A percentile compares a stretch with the other conserved stretches of the same genome.
phyloP scores from a whole-genome alignment of 1,140 invertebrate genomes.

The Drosophila trapezifrons region DNA sequence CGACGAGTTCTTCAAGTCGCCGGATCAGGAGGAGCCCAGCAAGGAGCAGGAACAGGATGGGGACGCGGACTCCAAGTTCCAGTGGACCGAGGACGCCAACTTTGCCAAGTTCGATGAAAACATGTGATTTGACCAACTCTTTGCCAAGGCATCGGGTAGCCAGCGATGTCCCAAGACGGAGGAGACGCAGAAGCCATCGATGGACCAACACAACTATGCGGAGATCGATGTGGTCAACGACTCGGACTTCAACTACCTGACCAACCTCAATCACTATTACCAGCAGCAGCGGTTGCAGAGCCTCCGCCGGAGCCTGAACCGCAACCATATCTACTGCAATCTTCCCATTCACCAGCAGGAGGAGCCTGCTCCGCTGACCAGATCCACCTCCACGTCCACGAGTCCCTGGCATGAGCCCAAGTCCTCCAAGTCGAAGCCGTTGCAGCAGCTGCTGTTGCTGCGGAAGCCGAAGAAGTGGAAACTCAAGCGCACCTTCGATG shows the following conservation, averaged over 20 bases:
- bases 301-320: slow-evolving; percentile 32
- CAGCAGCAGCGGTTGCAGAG: slow-evolving; percentile 63
- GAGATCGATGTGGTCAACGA: slow-evolving; percentile 81
- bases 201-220: slow-evolving; percentile 70
- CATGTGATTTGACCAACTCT: slow-evolving; percentile 84
- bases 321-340: slow-evolving; percentile 47
- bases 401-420: slow-evolving; percentile 64
- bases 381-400: slow-evolving; percentile 59
- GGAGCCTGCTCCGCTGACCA: slow-evolving; percentile 12
- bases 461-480: slow-evolving; percentile 65
- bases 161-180: slow-evolving; percentile 21
- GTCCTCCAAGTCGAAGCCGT: slow-evolving; percentile 34
- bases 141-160: slow-evolving; percentile 58
- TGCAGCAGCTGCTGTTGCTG: slow-evolving; percentile 53
- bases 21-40: slow-evolving; percentile 38
- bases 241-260: slow-evolving; percentile 70
- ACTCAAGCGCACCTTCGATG: slow-evolving; percentile 59
- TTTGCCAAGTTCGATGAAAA: slow-evolving; percentile 84
- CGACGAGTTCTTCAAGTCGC: slow-evolving; percentile 91
- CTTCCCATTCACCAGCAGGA: slow-evolving; percentile 24
- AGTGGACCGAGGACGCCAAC: slow-evolving; percentile 81
- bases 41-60: slow-evolving; percentile 32
- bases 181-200: slow-evolving; percentile 19
- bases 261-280: slow-evolving; percentile 80
- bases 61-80: slow-evolving; percentile 47